These are phyloP conservation scores for Copsychus sechellarum DNA, from an alignment of 2,113 vertebrate genomes.

Conservation along the genomic window DNA sequence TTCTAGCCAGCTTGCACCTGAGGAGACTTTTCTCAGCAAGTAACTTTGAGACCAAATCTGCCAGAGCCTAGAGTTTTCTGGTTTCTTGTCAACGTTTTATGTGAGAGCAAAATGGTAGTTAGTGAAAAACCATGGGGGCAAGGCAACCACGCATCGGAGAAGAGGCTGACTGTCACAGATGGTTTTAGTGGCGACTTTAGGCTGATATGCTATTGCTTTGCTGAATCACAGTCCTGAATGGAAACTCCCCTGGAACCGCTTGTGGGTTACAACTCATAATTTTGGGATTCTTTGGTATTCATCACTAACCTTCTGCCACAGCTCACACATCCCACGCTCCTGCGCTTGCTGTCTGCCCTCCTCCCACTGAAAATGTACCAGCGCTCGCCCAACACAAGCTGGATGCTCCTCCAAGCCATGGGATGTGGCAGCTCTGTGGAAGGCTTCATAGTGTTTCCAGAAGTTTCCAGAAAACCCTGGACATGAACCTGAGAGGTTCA, in stretches of 20 bases:
- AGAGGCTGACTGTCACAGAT: neutral
- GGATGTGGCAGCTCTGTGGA: neutral
- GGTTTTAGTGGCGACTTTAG: constrained; percentile 25
- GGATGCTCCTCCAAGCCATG: neutral
- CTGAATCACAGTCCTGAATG: constrained; percentile 57
- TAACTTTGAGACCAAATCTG: neutral
- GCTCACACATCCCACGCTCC: constrained; percentile 21
- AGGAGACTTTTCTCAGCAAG: neutral
- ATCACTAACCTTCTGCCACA: neutral
- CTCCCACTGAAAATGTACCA: neutral
- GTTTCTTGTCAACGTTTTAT: neutral
- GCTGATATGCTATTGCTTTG: neutral
- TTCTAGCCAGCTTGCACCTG: neutral
- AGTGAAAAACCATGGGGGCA: neutral
- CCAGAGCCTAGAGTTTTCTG: neutral
- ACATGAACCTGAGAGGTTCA: neutral
- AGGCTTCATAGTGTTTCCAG: neutral
- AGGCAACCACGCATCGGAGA: neutral
- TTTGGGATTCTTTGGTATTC: constrained; percentile 69
- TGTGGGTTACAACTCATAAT: constrained; percentile 63
- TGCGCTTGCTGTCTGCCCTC: accelerated
- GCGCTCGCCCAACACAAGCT: accelerated
- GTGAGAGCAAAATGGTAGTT: constrained; percentile 10
- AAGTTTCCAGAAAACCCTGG: neutral
- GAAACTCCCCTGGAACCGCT: constrained; percentile 65